A percentile compares a stretch with the other conserved stretches of the same genome.
phyloP scores from a whole-genome alignment of 2,888 invertebrate genomes.

The Heliconius cydno region DNA sequence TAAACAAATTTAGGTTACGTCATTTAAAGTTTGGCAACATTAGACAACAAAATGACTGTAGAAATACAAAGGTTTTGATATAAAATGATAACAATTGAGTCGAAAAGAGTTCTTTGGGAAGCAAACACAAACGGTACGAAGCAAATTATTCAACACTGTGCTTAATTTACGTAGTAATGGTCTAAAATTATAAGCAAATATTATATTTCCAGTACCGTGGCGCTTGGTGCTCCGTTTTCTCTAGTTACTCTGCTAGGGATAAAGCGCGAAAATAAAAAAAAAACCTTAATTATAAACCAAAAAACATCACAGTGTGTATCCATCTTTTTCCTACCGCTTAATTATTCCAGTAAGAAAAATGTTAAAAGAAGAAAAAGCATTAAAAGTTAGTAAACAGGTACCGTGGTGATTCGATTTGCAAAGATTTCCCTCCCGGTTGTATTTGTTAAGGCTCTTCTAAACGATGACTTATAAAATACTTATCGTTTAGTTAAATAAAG shows the following conservation, averaged over 20 bases:
- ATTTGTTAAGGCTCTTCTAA: constrained; percentile 10
- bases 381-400: constrained; percentile 30
- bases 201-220: too few species aligned
- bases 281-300: background rate
- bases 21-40: too few species aligned
- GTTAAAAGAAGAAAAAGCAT: constrained; percentile 24
- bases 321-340: constrained; percentile 26
- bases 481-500: background rate
- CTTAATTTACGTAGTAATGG: too few species aligned
- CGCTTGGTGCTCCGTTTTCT: background rate
- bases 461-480: background rate
- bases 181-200: too few species aligned
- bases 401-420: constrained; percentile 30
- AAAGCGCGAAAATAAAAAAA: background rate
- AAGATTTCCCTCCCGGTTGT: constrained; percentile 4
- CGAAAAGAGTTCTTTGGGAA: too few species aligned
- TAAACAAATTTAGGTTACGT: too few species aligned
- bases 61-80: too few species aligned
- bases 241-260: background rate
- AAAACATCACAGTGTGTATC: background rate
- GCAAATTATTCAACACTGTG: too few species aligned
- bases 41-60: too few species aligned
- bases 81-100: too few species aligned
- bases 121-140: too few species aligned
- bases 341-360: constrained; percentile 33